Base-by-base conservation (phyloP, 2,888 invertebrate genomes). In the Colostygia pectinataria region DNA sequence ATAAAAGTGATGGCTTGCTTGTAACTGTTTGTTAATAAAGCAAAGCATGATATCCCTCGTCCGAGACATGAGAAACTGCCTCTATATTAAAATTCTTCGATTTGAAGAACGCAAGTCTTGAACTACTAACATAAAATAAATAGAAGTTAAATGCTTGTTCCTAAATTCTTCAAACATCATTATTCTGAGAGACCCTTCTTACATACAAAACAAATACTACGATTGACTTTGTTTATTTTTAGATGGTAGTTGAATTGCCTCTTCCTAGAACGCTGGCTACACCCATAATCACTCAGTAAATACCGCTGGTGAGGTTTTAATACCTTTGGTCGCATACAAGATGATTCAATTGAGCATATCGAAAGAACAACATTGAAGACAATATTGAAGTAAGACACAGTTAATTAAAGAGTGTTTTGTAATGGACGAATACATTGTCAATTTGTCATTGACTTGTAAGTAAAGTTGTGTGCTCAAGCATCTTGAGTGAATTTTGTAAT, bases 181-280 rank as follows among this genome's bases (percentile, higher is more conserved):
- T 78, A 82, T 78, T 81, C 77, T 66, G 69, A 70, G 71, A 73
- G 73, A 70, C 74, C 70, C 75, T 70, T 75, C 77, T 74, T 74
- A 73, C 76, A 74, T 70, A 79, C 79, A 83, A 69, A 77, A 82
- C 79, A 86, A 86, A 87, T 77, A 81, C 77, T 71, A 72, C 64
- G 75, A 80, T 73, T 74, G 80, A 79, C 77, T 75, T 68, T 83
- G 80, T 86, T 86, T 86, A 84, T 84, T 86, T 86, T 82, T 77
- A 79, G 78, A 76, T 77, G 74, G 74, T 73, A 77, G 71, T 78
- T 77, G 77, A 80, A 86, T 83, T 78, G 77, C 77, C 77, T 79
- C 77, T 86, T 84, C 83, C 74, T 63, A 73, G 82, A 85, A 84
- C 74, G 72, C 71, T 69, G 69, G 75, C 71, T 78, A 78, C 78